These are phyloP conservation scores for Pinctada fucata DNA, from an alignment of 2,888 invertebrate genomes.

Conservation along the genomic window DNA sequence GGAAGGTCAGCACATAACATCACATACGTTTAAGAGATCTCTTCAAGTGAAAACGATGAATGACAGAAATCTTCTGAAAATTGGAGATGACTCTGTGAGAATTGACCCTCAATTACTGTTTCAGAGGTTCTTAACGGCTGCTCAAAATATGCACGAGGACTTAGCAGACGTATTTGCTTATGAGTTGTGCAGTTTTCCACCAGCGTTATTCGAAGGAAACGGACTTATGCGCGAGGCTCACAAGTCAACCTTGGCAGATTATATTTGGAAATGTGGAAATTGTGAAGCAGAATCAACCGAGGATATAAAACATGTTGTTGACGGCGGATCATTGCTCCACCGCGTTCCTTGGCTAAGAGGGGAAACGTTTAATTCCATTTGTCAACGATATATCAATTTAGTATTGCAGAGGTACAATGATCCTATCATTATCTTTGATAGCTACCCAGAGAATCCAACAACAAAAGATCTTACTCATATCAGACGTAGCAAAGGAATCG, in stretches of 20 bases:
- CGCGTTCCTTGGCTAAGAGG: slow-evolving; percentile 39
- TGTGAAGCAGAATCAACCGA: neutral
- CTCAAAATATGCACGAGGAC: slow-evolving; percentile 16
- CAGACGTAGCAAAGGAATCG: slow-evolving; percentile 24
- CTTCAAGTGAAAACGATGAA: slow-evolving; percentile 37
- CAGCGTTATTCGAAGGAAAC: slow-evolving; percentile 41
- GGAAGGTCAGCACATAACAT: slow-evolving; percentile 31
- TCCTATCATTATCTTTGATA: slow-evolving; percentile 44
- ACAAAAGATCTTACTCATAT: slow-evolving; percentile 39
- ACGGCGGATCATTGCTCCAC: slow-evolving; percentile 46
- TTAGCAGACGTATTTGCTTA: slow-evolving; percentile 33
- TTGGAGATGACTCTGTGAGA: slow-evolving; percentile 35
- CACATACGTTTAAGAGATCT: slow-evolving; percentile 38
- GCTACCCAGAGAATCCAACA: slow-evolving; percentile 21
- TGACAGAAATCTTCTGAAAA: slow-evolving; percentile 15
- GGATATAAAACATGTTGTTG: slow-evolving; percentile 38
- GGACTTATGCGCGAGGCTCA: slow-evolving; percentile 38
- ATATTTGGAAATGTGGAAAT: slow-evolving; percentile 39
- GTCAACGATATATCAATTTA: slow-evolving; percentile 19
- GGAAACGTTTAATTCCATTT: slow-evolving; percentile 36
- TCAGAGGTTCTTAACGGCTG: slow-evolving; percentile 42
- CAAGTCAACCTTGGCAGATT: slow-evolving; percentile 49
- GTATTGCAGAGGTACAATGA: slow-evolving; percentile 11
- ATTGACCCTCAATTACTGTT: slow-evolving; percentile 53
- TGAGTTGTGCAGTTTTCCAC: slow-evolving; percentile 41